Conservation (phyloP, 2,888 invertebrate genomes). For the Incurvaria masculella region DNA sequence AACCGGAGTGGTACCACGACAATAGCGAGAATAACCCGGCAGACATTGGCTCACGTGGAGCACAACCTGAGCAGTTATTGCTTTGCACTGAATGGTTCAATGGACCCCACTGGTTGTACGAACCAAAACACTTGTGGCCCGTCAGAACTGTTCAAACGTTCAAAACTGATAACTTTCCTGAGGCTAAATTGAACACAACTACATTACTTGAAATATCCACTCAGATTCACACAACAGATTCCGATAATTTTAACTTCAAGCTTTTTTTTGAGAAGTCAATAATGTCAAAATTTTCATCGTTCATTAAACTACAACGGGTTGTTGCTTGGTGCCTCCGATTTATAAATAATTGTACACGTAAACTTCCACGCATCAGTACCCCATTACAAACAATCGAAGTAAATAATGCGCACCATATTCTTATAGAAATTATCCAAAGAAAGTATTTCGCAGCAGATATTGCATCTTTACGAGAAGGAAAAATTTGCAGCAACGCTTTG, state of each 20-base stretch:
- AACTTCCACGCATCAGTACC: no score
- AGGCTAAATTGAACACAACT: not conserved
- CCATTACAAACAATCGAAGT: not conserved
- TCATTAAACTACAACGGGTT: not conserved
- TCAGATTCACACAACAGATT: no score
- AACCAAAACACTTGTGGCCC: not conserved
- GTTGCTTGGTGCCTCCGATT: not conserved
- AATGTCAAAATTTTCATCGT: not conserved
- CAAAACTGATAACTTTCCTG: not conserved
- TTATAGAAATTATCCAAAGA: not conserved
- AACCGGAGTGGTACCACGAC: constrained; percentile 13
- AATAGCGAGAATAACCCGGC: constrained; percentile 14
- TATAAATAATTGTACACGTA: not conserved
- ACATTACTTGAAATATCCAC: no score
- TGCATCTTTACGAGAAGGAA: not conserved
- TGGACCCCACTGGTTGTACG: not conserved
- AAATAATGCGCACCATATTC: not conserved
- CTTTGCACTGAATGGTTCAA: constrained; percentile 8
- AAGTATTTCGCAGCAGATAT: not conserved
- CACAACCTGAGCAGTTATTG: constrained; percentile 7
- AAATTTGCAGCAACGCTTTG: not conserved
- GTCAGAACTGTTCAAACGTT: not conserved
- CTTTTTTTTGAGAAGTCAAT: no score
- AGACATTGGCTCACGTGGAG: constrained; percentile 14
- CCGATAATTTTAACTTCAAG: no score